These are phyloP conservation scores for Otolemur crassicaudatus DNA, from an alignment of 2,797 vertebrate genomes.

Conservation along the genomic window DNA sequence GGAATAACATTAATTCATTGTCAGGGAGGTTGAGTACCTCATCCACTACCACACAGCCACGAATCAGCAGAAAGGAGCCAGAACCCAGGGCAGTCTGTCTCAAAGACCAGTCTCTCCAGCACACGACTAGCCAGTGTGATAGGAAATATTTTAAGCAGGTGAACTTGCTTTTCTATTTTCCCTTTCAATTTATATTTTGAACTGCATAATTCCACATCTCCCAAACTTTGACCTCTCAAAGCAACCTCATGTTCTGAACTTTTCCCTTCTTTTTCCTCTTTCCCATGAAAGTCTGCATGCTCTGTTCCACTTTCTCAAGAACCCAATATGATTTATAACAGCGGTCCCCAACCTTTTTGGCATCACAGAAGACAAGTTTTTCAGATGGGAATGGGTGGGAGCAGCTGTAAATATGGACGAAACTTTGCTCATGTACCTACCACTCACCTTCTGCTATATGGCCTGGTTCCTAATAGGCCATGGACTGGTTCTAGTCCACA, in stretches of 20 bases:
- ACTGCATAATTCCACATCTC: not conserved
- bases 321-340: not conserved
- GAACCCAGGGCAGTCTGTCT: not conserved
- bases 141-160: constrained; percentile 14
- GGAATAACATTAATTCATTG: not conserved
- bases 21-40: not conserved
- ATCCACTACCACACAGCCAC: not conserved
- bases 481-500: not conserved
- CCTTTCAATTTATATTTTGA: constrained; percentile 17
- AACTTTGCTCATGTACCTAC: too few species aligned
- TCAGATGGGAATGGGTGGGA: too few species aligned
- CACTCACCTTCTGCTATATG: too few species aligned
- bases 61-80: not conserved
- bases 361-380: too few species aligned
- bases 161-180: not conserved
- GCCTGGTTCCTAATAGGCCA: too few species aligned
- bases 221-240: constrained; percentile 8
- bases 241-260: not conserved
- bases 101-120: not conserved
- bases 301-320: not conserved
- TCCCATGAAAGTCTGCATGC: not conserved
- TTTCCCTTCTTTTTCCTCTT: not conserved
- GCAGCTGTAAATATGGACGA: too few species aligned
- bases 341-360: too few species aligned
- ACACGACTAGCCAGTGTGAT: not conserved